Percentiles rank a stretch among this genome's conserved stretches.
Conservation (phyloP, 2,888 invertebrate species). For the Tyria jacobaeae region DNA sequence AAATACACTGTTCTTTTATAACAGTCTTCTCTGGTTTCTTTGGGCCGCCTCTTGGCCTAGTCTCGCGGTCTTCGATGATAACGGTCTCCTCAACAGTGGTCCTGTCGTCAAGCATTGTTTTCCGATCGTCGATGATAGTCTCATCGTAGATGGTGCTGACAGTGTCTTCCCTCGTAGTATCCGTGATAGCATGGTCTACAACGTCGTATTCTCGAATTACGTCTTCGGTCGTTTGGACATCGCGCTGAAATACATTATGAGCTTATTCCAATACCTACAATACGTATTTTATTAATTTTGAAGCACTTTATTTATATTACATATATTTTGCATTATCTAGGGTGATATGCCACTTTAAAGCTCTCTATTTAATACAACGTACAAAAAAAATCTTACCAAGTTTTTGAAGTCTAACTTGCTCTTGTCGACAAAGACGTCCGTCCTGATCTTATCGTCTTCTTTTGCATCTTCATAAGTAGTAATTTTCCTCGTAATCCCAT, state of each 20-base stretch:
- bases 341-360: background rate
- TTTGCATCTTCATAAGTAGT: constrained; percentile 84
- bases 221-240: constrained; percentile 83
- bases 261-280: constrained; percentile 20
- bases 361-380: background rate
- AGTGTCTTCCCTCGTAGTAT: constrained; percentile 77
- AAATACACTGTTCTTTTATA: constrained; percentile 93
- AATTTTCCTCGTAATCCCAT: constrained; percentile 80
- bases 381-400: constrained; percentile 69
- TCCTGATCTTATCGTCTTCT: constrained; percentile 81
- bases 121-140: constrained; percentile 78
- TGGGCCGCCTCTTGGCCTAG: constrained; percentile 75
- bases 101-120: constrained; percentile 80
- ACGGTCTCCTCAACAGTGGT: constrained; percentile 72
- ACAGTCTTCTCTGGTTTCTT: constrained; percentile 76
- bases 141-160: constrained; percentile 82
- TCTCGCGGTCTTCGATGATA: constrained; percentile 68
- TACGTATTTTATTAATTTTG: background rate
- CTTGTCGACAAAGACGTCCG: constrained; percentile 84
- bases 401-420: constrained; percentile 84
- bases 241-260: constrained; percentile 68
- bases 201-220: constrained; percentile 80
- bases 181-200: constrained; percentile 83
- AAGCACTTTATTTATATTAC: background rate
- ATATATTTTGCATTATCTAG: background rate